These are phyloP conservation scores for Heliothis virescens DNA, from an alignment of 1,140 invertebrate genomes.

Conservation along the genomic window DNA sequence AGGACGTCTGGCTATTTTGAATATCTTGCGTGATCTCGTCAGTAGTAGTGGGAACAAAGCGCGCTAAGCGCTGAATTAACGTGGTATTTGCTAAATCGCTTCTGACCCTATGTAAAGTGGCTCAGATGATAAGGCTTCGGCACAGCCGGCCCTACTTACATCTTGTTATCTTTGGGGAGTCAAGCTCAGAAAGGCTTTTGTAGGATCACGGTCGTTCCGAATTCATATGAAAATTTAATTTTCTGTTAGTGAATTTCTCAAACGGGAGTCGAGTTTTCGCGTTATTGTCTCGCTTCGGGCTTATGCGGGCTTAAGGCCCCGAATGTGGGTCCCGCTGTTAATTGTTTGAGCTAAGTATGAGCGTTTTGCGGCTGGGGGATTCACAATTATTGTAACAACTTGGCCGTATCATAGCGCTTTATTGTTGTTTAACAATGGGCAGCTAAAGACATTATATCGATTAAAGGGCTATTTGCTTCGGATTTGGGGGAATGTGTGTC, in stretches of 20 bases:
- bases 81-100: constrained; percentile 69
- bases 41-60: constrained; percentile 66
- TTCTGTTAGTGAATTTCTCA: constrained; percentile 79
- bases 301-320: constrained; percentile 79
- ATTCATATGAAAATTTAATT: constrained; percentile 84
- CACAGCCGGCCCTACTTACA: constrained; percentile 67
- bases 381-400: constrained; percentile 81
- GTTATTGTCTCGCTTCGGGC: constrained; percentile 76
- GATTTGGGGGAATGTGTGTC: constrained; percentile 35
- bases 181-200: constrained; percentile 74
- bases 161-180: constrained; percentile 75
- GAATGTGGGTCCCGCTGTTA: constrained; percentile 80
- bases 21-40: constrained; percentile 75
- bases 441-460: constrained; percentile 65
- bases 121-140: constrained; percentile 68
- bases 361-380: constrained; percentile 74
- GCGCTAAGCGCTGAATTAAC: constrained; percentile 75
- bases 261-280: constrained; percentile 74
- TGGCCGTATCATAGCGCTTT: constrained; percentile 70
- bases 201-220: constrained; percentile 73
- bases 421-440: constrained; percentile 71
- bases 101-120: constrained; percentile 73
- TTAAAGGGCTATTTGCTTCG: constrained; percentile 61
- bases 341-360: constrained; percentile 82
- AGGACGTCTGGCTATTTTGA: constrained; percentile 63